A percentile compares a stretch with the other conserved stretches of the same genome.
phyloP scores from a whole-genome alignment of 1,140 invertebrate species.

The Drosophila funebris region DNA sequence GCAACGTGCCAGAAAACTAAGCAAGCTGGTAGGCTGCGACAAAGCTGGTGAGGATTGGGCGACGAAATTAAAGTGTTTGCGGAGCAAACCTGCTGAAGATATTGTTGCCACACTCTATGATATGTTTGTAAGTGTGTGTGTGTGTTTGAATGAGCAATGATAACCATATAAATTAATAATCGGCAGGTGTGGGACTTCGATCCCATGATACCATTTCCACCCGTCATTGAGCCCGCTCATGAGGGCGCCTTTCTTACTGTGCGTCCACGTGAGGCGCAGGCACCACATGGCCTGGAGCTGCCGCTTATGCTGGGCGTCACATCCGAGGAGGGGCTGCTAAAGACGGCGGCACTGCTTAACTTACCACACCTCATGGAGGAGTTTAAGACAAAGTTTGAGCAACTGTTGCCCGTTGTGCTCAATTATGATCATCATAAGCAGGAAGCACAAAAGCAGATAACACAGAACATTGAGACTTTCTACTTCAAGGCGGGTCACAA shows the following conservation, averaged over 20 bases:
- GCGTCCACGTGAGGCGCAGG: slow-evolving; percentile 84
- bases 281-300: slow-evolving; percentile 85
- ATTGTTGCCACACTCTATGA: slow-evolving; percentile 87
- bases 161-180: neutral
- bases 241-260: slow-evolving; percentile 88
- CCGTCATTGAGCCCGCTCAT: slow-evolving; percentile 87
- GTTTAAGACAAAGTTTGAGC: slow-evolving; percentile 85
- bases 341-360: slow-evolving; percentile 84
- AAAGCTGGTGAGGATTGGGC: slow-evolving; percentile 72
- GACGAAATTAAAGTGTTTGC: slow-evolving; percentile 86
- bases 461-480: slow-evolving; percentile 85
- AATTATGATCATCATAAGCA: slow-evolving; percentile 86
- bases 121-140: slow-evolving; percentile 84
- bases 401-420: slow-evolving; percentile 86
- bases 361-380: slow-evolving; percentile 83
- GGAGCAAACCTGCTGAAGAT: slow-evolving; percentile 85
- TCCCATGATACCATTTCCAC: slow-evolving; percentile 90
- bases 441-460: slow-evolving; percentile 83
- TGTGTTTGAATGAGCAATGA: neutral
- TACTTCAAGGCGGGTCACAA: slow-evolving; percentile 85
- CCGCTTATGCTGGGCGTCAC: slow-evolving; percentile 89
- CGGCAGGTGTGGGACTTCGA: slow-evolving; percentile 88
- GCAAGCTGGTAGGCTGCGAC: slow-evolving; percentile 85
- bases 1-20: slow-evolving; percentile 87
- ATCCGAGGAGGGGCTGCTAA: slow-evolving; percentile 88